phyloP scores from a whole-genome alignment of 2,113 vertebrate genomes.

The Blennius ocellaris region DNA sequence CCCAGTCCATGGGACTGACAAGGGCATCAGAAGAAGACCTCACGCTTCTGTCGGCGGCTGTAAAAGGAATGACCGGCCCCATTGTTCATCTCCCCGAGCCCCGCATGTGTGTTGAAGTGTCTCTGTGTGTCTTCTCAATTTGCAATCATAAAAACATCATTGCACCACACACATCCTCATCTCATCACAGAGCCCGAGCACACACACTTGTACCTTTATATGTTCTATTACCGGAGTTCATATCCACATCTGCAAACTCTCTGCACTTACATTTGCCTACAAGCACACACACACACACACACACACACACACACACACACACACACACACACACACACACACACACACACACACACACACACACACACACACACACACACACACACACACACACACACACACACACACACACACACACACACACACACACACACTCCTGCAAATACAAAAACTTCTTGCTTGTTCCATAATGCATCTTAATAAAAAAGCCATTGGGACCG shows the following conservation, averaged over 20 bases:
- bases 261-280: conserved; percentile 15
- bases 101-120: conserved; percentile 16
- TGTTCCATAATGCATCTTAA: conserved; percentile 74
- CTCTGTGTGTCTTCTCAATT: conserved; percentile 9
- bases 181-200: conserved; percentile 20
- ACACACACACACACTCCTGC: conserved; percentile 38
- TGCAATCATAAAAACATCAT: conserved; percentile 5
- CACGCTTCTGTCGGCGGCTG: conserved; percentile 44
- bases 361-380: conserved; percentile 25
- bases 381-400: conserved; percentile 23
- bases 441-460: conserved; percentile 33
- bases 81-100: conserved; percentile 55
- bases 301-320: conserved; percentile 1
- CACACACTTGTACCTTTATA: neutral
- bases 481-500: conserved; percentile 59
- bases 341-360: conserved; percentile 15
- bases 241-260: conserved; percentile 11
- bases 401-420: conserved; percentile 18
- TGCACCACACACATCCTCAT: conserved; percentile 14
- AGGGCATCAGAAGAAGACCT: conserved; percentile 9
- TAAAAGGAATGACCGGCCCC: conserved; percentile 52
- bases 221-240: neutral
- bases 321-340: conserved; percentile 24
- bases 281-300: conserved; percentile 9
- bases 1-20: conserved; percentile 46